Evolutionary conservation across 2,888 invertebrate species (phyloP), one percentile per base, ranked within the genome.

Genomic region (Caenorhabditis doughertyi): DNA sequence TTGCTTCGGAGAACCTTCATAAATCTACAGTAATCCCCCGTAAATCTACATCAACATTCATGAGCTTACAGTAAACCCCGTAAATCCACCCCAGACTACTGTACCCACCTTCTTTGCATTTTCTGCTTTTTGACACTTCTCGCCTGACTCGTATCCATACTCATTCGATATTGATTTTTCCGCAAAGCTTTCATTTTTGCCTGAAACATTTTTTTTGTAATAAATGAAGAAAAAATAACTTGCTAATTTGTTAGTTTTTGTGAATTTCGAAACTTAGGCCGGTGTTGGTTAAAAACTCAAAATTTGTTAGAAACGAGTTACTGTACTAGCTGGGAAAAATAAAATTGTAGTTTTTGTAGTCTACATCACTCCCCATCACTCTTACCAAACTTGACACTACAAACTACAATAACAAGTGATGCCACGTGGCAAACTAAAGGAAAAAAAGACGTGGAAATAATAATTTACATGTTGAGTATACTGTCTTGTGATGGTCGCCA

Each of bases 81-180:
- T 5, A 39, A 39, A 39, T 39, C 9, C 2, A 39, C 13, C n/a
- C n/a, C n/a, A n/a, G n/a, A n/a, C n/a, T n/a, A 39, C 39, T 8
- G 3, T 18, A 42, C 35, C 35, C 9, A 90, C 89, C 90, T 85
- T 58, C 90, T 71, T 79, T 88, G 88, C 88, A 90, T 85, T 77
- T 90, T 90, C 79, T 90, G 89, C 53, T 85, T 87, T 74, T 90
- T 90, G 23, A 88, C 85, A 70, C 84, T 81, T 25, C 90, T 81
- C 27, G 88, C 72, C 58, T 89, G 90, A 68, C 85, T 83, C 21
- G 80, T 72, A 23, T 81, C 76, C 73, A 79, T 64, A 29, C 68
- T 82, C 82, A 82, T 73, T n/a, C 79, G 79, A 29, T 73, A 79
- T 35, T 76, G 84, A 44, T 72, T 76, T 18, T 73, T 64, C 32